Conservation (phyloP, 2,888 invertebrate species). For the Stegana nigrithorax region DNA sequence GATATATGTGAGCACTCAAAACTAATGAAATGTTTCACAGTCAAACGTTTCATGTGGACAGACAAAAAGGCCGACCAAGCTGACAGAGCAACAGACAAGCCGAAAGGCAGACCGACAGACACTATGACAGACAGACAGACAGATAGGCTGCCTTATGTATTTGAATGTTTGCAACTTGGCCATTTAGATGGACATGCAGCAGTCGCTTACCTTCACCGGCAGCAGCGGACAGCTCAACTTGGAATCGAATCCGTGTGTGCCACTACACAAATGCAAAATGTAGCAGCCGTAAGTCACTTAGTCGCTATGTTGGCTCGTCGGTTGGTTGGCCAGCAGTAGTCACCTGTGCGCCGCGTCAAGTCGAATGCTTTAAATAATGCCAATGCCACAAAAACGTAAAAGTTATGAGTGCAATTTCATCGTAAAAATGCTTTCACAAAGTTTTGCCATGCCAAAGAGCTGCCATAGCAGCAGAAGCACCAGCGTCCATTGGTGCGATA, state of each 20-base stretch:
- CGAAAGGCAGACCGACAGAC: not conserved
- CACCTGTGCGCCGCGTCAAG: constrained; percentile 13
- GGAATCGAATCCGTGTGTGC: not conserved
- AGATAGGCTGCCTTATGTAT: no score
- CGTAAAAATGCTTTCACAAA: constrained; percentile 58
- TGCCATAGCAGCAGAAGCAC: constrained; percentile 12
- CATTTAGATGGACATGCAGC: no score
- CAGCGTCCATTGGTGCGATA: constrained; percentile 44
- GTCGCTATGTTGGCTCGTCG: not conserved
- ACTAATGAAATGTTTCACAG: constrained; percentile 60
- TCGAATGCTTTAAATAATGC: not conserved
- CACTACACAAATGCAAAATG: not conserved
- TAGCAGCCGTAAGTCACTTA: not conserved
- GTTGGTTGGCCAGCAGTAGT: not conserved
- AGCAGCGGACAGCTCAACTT: not conserved
- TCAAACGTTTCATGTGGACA: constrained; percentile 41
- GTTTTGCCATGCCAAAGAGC: constrained; percentile 27
- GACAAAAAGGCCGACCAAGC: not conserved
- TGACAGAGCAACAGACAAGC: not conserved
- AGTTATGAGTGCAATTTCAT: constrained; percentile 60
- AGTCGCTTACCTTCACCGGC: not conserved
- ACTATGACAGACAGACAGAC: no score
- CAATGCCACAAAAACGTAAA: constrained; percentile 33
- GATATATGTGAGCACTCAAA: constrained; percentile 60
- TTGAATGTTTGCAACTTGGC: no score